Evolutionary conservation across 2,797 vertebrate genomes (phyloP), one percentile per base, ranked within the genome.

Genomic region (Pelochelys cantorii): DNA sequence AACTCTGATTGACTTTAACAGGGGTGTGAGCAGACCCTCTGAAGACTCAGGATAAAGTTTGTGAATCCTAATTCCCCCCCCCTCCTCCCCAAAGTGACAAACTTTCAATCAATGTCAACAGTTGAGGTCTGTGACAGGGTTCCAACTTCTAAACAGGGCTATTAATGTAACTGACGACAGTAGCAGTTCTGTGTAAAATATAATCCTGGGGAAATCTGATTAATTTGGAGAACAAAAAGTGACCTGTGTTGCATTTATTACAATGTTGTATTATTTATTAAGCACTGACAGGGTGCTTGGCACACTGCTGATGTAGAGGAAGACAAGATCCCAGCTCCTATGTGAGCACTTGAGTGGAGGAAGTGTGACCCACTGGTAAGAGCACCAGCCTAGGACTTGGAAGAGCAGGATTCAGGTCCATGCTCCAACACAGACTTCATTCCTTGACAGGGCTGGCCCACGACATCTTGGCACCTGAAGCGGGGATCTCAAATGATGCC

Each of bases 171-270:
- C 1, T 4, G 10, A 71, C 74, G 92, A 59, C 75, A 59, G 62
- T 86, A 91, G 71, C 83, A 84, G 87, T 92, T 25, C 71, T 75
- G 42, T 75, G 92, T 92, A 79, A 92, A 93, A 84, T 91, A 81
- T 78, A 92, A 87, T 90, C 85, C 87, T 15, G 34, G 84, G 86
- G 84, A 95, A 95, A 88, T 85, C 62, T 87, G 57, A 92, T 90
- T 92, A 87, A 81, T 95, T 87, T 65, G 84, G 79, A 94, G 62
- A 93, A 8, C 48, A 10, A 95, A 78, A 90, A 88, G 54, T 79
- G 75, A 86, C 94, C n/a, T 83, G 92, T 87, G 89, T 75, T 80
- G 74, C 90, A 68, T 90, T 86, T 92, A 57, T 90, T 59, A 29
- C 0, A 5, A 29, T 31, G 37, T 52, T 88, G 84, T 59, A 85